Evolutionary conservation across 2,113 vertebrate genomes (phyloP), one percentile per base, ranked within the genome.

Genomic region (Phycodurus eques): DNA sequence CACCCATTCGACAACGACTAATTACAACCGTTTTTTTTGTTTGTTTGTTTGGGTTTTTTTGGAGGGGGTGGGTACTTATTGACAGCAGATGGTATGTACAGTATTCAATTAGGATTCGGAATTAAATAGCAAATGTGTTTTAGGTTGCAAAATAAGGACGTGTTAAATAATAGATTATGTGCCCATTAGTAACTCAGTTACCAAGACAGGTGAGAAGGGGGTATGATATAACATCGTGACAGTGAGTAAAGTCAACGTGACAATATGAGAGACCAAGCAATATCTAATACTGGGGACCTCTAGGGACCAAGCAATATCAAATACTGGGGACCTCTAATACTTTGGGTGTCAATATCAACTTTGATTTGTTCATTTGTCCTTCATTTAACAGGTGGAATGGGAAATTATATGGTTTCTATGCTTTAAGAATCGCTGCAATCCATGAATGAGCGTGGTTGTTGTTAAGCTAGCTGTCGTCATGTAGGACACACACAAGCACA

Each of bases 391-490:
- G 8, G 9, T 33, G 46, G 17, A 15, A 61, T 33, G 31, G 17
- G 20, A 9, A n/a, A 64, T 12, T 20, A 22, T n/a, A 44, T 22
- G 42, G 10, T 8, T 63, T 63, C 19, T 39, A 59, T 20, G 31
- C 33, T 33, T 2, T 54, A 2, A 17, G 56, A 59, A 59, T 59
- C 12, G 20, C 7, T n/a, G 53, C 8, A 54, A 54, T n/a, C 4
- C 7, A n/a, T n/a, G 53, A 27, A 27, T 27, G 27, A 27, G 27
- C 27, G 27, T 27, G 49, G 27, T 73, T 65, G 44, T 27, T 22
- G 33, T 42, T 15, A 57, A 80, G 85, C 82, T 78, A 79, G 75
- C 83, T 79, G 44, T n/a, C 66, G 66, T 76, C 67, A 31, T 27
- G 59, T 60, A 60, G 35, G 35, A 27, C 15, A 42, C 8, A 43